These are phyloP conservation scores for Pogoniulus pusillus DNA, from an alignment of 2,797 vertebrate genomes.

Conservation along the genomic window DNA sequence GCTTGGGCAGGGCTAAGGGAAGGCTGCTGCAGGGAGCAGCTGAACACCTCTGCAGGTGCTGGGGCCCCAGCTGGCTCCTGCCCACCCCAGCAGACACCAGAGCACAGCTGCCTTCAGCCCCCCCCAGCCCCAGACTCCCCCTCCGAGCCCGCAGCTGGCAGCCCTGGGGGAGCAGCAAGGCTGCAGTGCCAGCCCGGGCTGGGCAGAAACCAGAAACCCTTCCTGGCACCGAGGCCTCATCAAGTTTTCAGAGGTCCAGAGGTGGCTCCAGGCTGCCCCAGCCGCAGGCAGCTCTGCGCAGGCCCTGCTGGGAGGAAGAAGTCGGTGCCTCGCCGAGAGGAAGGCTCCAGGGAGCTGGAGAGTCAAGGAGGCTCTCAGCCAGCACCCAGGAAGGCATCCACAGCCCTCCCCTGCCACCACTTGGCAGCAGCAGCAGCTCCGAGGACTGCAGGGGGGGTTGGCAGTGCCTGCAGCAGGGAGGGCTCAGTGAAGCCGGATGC, in stretches of 20 bases:
- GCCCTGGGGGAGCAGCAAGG: not conserved
- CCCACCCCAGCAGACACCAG: fast-evolving
- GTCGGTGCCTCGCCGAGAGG: no score
- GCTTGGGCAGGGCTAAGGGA: not conserved
- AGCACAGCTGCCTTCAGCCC: not conserved
- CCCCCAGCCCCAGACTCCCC: not conserved
- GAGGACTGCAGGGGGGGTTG: not conserved
- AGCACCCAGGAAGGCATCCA: not conserved
- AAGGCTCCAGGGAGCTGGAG: not conserved
- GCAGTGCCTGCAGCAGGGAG: not conserved
- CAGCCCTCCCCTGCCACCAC: fast-evolving
- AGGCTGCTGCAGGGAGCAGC: not conserved
- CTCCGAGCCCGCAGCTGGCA: not conserved
- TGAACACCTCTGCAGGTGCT: not conserved
- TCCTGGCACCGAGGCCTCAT: not conserved
- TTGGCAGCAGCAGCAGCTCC: not conserved
- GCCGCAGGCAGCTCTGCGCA: fast-evolving
- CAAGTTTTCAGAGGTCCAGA: conserved; percentile 12
- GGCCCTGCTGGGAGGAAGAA: fast-evolving
- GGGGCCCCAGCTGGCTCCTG: not conserved
- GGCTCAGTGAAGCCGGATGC: not conserved
- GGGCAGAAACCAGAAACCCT: conserved; percentile 31
- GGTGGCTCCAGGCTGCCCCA: not conserved
- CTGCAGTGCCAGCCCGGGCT: not conserved
- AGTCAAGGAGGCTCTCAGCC: not conserved